Evolutionary conservation across 2,113 vertebrate species (phyloP).

Genomic region (Leptobrachium leishanense): DNA sequence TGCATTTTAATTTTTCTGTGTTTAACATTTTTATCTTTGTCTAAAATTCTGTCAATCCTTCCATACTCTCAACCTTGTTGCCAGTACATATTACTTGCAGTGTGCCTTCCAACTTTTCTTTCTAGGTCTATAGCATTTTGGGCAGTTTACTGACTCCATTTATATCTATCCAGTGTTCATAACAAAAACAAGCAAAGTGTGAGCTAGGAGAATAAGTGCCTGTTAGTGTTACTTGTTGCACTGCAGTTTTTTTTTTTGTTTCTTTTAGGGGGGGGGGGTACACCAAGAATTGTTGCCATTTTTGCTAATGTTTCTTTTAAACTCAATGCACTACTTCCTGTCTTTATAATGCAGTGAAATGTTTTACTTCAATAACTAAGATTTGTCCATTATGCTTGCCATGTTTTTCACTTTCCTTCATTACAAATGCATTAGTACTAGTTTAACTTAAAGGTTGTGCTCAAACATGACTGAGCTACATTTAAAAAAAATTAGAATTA

Average conservation of each 20-base stretch:
- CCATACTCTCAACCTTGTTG: neutral
- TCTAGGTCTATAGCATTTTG: too few relatives aligned
- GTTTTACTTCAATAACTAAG: constrained; percentile 35
- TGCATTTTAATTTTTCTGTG: neutral
- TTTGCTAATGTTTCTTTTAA: constrained; percentile 4
- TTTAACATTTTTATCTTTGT: too few relatives aligned
- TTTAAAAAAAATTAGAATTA: too few relatives aligned
- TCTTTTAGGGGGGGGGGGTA: constrained; percentile 3
- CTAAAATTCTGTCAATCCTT: too few relatives aligned
- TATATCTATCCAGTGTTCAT: too few relatives aligned
- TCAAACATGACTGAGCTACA: too few relatives aligned
- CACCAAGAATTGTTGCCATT: constrained; percentile 30
- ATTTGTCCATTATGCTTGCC: neutral
- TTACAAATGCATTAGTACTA: too few relatives aligned
- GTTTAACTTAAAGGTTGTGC: too few relatives aligned
- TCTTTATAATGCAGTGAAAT: constrained; percentile 9
- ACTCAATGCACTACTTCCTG: constrained; percentile 30
- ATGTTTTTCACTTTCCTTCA: too few relatives aligned
- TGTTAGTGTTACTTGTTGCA: constrained; percentile 26
- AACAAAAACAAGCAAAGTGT: neutral
- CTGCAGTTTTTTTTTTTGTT: constrained; percentile 3
- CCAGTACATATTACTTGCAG: too few relatives aligned
- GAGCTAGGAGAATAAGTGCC: constrained; percentile 42
- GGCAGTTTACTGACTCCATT: too few relatives aligned
- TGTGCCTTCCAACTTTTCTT: too few relatives aligned